These are phyloP conservation scores for Chroicocephalus ridibundus DNA, from an alignment of 2,113 vertebrate species.

Conservation along the genomic window DNA sequence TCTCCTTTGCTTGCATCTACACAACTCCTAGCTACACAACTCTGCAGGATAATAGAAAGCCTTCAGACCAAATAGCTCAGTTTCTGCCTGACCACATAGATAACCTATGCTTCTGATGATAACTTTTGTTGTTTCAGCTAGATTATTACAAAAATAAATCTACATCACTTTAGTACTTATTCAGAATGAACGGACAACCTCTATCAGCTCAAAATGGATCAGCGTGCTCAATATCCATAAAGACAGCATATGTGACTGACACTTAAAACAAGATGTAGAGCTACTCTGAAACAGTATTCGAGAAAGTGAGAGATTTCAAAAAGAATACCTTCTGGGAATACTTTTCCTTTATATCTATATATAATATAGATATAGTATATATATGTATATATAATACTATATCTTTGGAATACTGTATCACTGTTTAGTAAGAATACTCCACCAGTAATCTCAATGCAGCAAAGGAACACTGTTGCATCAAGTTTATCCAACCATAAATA, in stretches of 20 bases:
- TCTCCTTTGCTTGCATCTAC: background rate
- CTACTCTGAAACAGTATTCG: background rate
- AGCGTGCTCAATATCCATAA: background rate
- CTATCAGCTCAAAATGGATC: background rate
- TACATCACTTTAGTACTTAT: background rate
- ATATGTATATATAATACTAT: too few species aligned
- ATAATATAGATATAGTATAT: too few species aligned
- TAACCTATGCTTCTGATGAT: background rate
- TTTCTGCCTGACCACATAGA: background rate
- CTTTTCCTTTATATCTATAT: too few species aligned
- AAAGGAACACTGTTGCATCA: background rate
- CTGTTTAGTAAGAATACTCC: background rate
- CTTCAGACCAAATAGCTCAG: background rate
- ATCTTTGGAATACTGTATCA: background rate
- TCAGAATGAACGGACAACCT: background rate
- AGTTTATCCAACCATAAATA: background rate
- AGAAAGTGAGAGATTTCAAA: background rate
- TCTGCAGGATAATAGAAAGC: background rate
- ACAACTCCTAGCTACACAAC: fast-evolving
- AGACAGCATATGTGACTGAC: background rate
- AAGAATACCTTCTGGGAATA: background rate
- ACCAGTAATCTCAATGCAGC: background rate
- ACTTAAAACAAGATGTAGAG: background rate
- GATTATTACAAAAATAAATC: background rate
- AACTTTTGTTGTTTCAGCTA: background rate